Percentiles rank a stretch among this genome's conserved stretches.
These are phyloP conservation scores for Fragum fragum DNA, from an alignment of 2,888 invertebrate species.

Conservation along the genomic window DNA sequence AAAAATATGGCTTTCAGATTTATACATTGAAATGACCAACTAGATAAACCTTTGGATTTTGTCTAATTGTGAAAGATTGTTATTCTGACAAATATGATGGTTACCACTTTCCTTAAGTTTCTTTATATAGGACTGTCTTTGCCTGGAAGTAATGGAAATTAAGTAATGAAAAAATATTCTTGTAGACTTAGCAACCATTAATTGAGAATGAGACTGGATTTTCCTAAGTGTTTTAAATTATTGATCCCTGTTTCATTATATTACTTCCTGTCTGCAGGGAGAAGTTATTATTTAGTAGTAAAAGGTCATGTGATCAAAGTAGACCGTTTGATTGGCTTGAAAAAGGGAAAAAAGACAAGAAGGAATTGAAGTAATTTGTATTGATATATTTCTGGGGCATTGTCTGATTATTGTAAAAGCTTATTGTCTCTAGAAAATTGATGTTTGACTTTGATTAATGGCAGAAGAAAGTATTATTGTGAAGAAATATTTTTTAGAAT, in stretches of 20 bases:
- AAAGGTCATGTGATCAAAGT: conserved; percentile 21
- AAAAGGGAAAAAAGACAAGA: background rate
- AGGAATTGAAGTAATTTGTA: background rate
- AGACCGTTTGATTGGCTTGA: conserved; percentile 19
- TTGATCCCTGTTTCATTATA: conserved; percentile 3
- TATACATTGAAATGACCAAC: too few species aligned
- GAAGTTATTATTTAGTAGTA: conserved; percentile 14
- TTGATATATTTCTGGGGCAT: conserved; percentile 15
- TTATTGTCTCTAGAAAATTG: conserved; percentile 18
- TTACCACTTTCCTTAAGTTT: too few species aligned
- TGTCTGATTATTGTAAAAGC: conserved; percentile 5
- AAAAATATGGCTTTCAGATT: too few species aligned
- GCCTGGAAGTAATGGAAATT: too few species aligned
- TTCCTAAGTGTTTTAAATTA: conserved; percentile 4
- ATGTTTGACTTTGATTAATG: conserved; percentile 2
- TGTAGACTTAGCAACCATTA: too few species aligned
- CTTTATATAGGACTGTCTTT: too few species aligned
- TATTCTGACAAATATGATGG: too few species aligned
- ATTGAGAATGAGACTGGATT: background rate
- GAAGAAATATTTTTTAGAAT: too few species aligned
- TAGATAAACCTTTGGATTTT: too few species aligned
- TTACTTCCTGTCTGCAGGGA: conserved; percentile 15
- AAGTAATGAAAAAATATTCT: too few species aligned
- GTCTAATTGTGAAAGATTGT: too few species aligned
- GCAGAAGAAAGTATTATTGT: background rate